These are phyloP conservation scores for Oxystoma pomonae DNA, from an alignment of 2,888 invertebrate species.

Conservation along the genomic window DNA sequence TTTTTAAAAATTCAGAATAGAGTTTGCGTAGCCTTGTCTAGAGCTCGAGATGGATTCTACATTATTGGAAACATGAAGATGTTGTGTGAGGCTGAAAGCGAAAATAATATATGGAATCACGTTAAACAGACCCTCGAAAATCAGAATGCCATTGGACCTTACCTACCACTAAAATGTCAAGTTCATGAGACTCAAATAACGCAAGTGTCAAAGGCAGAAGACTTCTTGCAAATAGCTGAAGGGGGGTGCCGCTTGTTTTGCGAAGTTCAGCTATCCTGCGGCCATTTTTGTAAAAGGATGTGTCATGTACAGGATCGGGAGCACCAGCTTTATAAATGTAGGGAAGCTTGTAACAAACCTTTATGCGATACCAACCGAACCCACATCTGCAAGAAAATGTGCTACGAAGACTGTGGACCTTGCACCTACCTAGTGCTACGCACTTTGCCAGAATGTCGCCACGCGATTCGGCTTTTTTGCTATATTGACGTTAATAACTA, in stretches of 20 bases:
- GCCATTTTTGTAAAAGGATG: conserved; percentile 56
- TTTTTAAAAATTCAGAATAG: conserved; percentile 67
- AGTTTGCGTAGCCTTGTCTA: conserved; percentile 72
- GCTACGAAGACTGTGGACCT: conserved; percentile 47
- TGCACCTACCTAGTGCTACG: conserved; percentile 48
- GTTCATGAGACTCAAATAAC: conserved; percentile 49
- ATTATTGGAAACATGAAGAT: conserved; percentile 69
- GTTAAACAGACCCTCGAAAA: conserved; percentile 50
- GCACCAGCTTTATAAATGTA: conserved; percentile 52
- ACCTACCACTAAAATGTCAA: conserved; percentile 52
- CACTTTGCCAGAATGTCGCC: conserved; percentile 50
- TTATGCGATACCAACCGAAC: conserved; percentile 34
- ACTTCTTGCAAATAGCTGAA: conserved; percentile 53
- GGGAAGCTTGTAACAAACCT: conserved; percentile 46
- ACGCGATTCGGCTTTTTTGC: conserved; percentile 46
- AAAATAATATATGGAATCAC: conserved; percentile 55
- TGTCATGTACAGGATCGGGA: conserved; percentile 59
- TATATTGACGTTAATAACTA: conserved; percentile 45
- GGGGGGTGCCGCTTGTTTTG: conserved; percentile 61
- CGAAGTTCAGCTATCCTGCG: conserved; percentile 49
- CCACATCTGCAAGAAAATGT: conserved; percentile 53
- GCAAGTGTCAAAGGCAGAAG: conserved; percentile 40
- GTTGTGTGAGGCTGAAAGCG: conserved; percentile 43
- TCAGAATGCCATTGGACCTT: conserved; percentile 53
- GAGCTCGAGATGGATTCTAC: conserved; percentile 68